phyloP scores from a whole-genome alignment of 2,888 invertebrate species.

The Harpalus rufipes region DNA sequence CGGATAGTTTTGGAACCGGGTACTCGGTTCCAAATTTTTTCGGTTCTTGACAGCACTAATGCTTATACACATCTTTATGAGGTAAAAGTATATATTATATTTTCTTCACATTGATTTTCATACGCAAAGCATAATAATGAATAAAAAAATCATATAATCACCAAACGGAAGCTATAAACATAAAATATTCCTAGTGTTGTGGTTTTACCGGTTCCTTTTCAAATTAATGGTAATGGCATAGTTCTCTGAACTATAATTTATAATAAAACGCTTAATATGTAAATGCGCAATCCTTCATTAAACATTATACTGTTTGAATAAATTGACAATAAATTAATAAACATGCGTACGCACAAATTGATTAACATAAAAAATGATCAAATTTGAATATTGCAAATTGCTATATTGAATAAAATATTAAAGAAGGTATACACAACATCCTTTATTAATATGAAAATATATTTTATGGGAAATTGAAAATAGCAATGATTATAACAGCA shows the following conservation, averaged over 20 bases:
- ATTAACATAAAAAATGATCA: background rate
- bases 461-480: background rate
- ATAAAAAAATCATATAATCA: constrained; percentile 18
- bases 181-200: constrained; percentile 21
- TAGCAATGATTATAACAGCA: background rate
- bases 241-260: constrained; percentile 29
- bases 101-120: background rate
- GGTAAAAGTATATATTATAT: background rate
- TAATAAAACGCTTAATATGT: constrained; percentile 36
- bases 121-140: background rate
- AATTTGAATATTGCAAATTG: constrained; percentile 1
- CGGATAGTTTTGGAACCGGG: too few relatives aligned
- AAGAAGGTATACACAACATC: background rate
- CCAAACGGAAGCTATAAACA: constrained; percentile 45
- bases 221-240: constrained; percentile 21
- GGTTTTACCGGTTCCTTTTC: constrained; percentile 33
- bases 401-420: background rate
- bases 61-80: background rate
- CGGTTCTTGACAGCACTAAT: background rate
- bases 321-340: constrained; percentile 39
- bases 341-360: constrained; percentile 22
- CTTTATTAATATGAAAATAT: background rate
- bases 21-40: too few relatives aligned
- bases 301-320: constrained; percentile 24
- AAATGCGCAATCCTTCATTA: constrained; percentile 35